These are phyloP conservation scores for Rallus limicola DNA, from an alignment of 2,113 vertebrate species.

Conservation along the genomic window DNA sequence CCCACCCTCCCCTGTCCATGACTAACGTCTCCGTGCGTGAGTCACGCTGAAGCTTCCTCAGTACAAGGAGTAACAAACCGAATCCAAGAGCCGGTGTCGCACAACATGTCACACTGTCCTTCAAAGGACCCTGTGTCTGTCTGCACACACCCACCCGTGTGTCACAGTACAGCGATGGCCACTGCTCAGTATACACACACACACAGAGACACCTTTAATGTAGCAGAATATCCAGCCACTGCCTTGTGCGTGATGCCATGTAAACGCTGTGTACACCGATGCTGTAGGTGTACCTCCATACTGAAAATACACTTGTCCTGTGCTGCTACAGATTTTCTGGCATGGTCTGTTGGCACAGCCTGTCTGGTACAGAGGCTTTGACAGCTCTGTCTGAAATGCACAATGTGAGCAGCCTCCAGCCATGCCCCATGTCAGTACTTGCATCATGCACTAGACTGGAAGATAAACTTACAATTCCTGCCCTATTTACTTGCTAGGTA, in stretches of 20 bases:
- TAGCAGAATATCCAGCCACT: neutral
- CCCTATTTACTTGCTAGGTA: neutral
- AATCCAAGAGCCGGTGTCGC: neutral
- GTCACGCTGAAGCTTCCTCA: neutral
- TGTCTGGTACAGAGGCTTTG: neutral
- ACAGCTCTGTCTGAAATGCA: neutral
- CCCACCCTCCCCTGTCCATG: neutral
- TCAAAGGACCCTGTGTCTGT: neutral
- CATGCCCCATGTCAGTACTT: neutral
- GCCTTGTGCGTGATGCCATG: neutral
- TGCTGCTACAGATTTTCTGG: slow-evolving; percentile 5
- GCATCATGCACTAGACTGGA: neutral
- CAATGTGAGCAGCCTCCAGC: neutral
- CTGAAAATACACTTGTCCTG: neutral
- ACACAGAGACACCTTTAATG: neutral
- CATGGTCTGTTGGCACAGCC: neutral
- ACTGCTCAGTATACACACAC: fast-evolving
- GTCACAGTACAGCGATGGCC: fast-evolving
- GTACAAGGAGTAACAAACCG: neutral
- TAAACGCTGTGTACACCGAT: neutral
- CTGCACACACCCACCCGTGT: neutral
- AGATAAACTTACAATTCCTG: neutral
- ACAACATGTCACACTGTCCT: neutral
- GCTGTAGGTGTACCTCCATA: neutral
- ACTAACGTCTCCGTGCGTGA: neutral